A percentile compares a stretch with the other conserved stretches of the same genome.
phyloP scores from a whole-genome alignment of 2,113 vertebrate genomes.

The Charina bottae region DNA sequence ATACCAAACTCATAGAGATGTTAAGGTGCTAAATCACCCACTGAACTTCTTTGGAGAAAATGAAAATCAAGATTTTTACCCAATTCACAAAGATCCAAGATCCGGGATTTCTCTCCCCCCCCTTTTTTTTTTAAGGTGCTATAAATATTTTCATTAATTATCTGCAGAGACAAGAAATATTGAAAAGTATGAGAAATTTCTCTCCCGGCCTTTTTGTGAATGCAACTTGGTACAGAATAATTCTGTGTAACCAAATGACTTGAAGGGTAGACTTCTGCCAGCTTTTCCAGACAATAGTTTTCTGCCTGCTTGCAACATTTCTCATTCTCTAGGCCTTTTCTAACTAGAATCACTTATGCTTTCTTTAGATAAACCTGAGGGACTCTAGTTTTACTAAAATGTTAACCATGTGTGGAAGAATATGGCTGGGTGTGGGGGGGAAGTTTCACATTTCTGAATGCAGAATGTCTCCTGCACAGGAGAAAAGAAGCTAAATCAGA shows the following conservation, averaged over 20 bases:
- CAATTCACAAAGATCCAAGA: slow-evolving; percentile 9
- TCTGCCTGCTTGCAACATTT: slow-evolving; percentile 2
- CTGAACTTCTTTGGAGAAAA: slow-evolving; percentile 59
- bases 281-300: background rate
- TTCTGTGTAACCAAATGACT: background rate
- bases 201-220: slow-evolving; percentile 12
- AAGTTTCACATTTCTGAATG: background rate
- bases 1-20: slow-evolving; percentile 72
- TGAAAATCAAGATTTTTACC: slow-evolving; percentile 47
- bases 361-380: background rate
- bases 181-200: background rate
- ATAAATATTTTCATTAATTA: slow-evolving; percentile 15
- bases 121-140: background rate
- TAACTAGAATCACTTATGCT: background rate
- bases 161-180: background rate
- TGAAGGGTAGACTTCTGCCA: slow-evolving; percentile 5
- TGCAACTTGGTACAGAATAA: background rate
- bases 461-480: background rate
- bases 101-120: slow-evolving; percentile 22
- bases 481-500: background rate
- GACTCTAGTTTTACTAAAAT: background rate
- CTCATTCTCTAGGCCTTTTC: slow-evolving; percentile 8
- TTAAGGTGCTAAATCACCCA: slow-evolving; percentile 80
- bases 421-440: background rate
- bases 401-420: background rate